Evolutionary conservation across 2,113 vertebrate genomes (phyloP).

Genomic region (Rhinolophus ferrumequinum): DNA sequence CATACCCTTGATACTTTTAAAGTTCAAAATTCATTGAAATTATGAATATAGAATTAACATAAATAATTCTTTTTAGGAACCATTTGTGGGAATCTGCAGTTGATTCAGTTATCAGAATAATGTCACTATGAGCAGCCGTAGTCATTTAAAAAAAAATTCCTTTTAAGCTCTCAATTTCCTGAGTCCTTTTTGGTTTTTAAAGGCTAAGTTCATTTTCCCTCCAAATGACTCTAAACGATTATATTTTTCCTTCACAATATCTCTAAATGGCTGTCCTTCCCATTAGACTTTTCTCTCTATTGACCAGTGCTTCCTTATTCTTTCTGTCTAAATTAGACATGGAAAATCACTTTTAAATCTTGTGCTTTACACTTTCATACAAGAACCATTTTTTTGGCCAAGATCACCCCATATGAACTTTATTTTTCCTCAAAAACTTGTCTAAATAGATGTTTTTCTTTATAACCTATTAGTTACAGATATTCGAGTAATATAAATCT

Average conservation of each 20-base stretch:
- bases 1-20: background rate
- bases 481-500: background rate
- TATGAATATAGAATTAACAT: background rate
- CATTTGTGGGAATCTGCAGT: background rate
- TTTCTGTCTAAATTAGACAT: conserved; percentile 8
- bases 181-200: background rate
- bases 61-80: background rate
- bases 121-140: background rate
- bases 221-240: conserved; percentile 7
- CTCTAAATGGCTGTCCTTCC: background rate
- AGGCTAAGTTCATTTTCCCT: background rate
- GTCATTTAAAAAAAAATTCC: background rate
- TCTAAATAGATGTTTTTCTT: background rate
- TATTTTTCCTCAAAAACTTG: background rate
- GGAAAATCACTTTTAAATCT: background rate
- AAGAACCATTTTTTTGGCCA: background rate
- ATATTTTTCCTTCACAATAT: background rate
- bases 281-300: background rate
- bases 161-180: conserved; percentile 28
- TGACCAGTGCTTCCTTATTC: background rate
- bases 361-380: background rate
- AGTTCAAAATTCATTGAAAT: background rate
- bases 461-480: background rate
- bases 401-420: background rate
- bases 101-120: background rate